Base-by-base conservation (phyloP, 2,888 invertebrate species). In the Drosophila neonasuta region DNA sequence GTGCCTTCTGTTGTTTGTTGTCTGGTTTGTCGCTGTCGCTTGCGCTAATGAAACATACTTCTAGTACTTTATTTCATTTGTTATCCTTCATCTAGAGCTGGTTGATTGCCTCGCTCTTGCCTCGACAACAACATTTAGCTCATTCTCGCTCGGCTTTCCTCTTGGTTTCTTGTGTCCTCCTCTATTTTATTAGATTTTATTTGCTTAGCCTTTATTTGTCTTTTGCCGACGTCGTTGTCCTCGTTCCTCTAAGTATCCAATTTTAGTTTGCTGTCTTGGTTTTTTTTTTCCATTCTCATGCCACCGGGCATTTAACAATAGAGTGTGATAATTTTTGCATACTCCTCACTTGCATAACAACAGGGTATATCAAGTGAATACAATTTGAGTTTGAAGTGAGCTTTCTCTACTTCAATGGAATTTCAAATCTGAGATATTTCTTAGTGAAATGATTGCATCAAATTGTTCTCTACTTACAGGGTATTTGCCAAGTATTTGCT, bases 201-300 rank as follows among this genome's bases (percentile, higher is more conserved):
- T 83, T 85, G 83, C 77, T 82, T 82, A 82, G 86, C 80, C 79
- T 72, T 80, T 83, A 82, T 83, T 83, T 83, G 83, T 85, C 81
- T 77, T 83, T 63, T 74, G 74, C 60, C 65, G 45, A 59, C 66
- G 51, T 62, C 50, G 57, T 60, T 69, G 57, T 49, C 63, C 48
- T 73, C 58, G 49, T 32, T 45, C 2, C 58, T 65, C 62, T 54
- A 72, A 79, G 84, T 77, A 81, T 79, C 73, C 79, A 77, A 77
- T 84, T 84, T 75, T 75, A 67, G 72, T 74, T 60, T 63, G 52
- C 15, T 46, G 55, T 34, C 39, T 45, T 62, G 39, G 55, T 29
- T 34, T 45, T 62, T 50, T 66, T 66, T 60, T 29, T 34, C 48
- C 24, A 3, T n/a, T 24, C 56, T 11, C 62, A n/a, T 44, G 59